Base-by-base conservation (phyloP, 2,888 invertebrate genomes). In the Andrena minutula region DNA sequence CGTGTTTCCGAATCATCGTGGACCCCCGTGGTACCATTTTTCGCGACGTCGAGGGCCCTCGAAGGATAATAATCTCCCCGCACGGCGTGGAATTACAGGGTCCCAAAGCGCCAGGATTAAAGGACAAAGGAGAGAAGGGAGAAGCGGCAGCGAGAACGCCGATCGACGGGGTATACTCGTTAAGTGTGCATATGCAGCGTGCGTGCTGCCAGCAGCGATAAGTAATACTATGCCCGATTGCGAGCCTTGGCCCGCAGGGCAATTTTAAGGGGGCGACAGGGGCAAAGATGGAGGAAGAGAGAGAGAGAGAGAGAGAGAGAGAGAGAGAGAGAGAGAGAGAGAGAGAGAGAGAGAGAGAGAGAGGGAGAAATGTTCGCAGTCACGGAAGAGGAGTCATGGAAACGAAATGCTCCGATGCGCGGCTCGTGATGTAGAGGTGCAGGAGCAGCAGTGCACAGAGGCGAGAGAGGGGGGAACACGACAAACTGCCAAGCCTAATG, bases 401-500 rank as follows among this genome's bases (percentile, higher is more conserved):
- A 79, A 82, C 82, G 77, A 77, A 81, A 78, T 75, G 68, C 41
- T 79, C 30, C 74, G 53, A 56, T 70, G 78, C 53, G 70, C 64
- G 75, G 16, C 56, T 63, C 56, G 75, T 73, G 75, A 79, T 64
- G 65, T 72, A 74, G 56, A 56, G 71, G 66, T 75, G 78, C 64
- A 71, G 65, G 68, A 72, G 70, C 70, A 69, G 58, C 56, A 35
- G 58, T 23, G 53, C 64, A 30, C 49, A 49, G 65, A 63, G 60
- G 56, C 60, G 30, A 65, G 70, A 58, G 69, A 66, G 69, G 65
- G 72, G 78, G 83, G 79, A 85, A 91, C 91, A 91, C 91, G 92
- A 92, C 91, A 92, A 93, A 92, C 92, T 92, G 93, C 91, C 93
- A 93, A 89, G 91, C 92, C 91, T 92, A 93, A 93, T 92, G 92